phyloP scores from a whole-genome alignment of 2,888 invertebrate species.

The Neria commutata region DNA sequence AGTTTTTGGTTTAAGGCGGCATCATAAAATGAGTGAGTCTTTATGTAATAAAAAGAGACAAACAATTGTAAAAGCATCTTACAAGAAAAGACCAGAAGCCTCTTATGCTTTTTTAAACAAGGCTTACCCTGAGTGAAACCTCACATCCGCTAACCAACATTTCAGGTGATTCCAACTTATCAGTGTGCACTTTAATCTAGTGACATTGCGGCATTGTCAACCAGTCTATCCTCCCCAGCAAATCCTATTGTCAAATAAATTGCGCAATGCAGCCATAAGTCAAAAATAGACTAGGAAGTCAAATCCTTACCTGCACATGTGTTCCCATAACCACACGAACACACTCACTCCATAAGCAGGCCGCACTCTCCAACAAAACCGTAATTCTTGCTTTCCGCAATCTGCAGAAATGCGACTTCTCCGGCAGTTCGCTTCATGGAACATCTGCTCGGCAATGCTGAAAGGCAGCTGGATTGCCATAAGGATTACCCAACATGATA shows the following conservation, averaged over 20 bases:
- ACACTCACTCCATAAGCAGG: neutral
- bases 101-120: too few relatives aligned
- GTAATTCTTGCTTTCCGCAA: neutral
- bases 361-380: neutral
- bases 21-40: too few relatives aligned
- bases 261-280: neutral
- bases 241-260: neutral
- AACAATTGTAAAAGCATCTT: too few relatives aligned
- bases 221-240: too few relatives aligned
- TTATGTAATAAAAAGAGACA: too few relatives aligned
- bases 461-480: neutral
- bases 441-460: neutral
- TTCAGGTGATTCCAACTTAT: too few relatives aligned
- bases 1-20: too few relatives aligned
- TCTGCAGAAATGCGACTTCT: neutral
- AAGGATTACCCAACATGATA: neutral
- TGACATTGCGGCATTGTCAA: neutral
- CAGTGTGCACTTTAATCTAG: conserved; percentile 1
- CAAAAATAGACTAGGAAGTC: neutral
- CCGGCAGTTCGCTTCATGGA: neutral
- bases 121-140: too few relatives aligned
- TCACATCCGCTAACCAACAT: too few relatives aligned
- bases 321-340: too few relatives aligned
- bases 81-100: too few relatives aligned
- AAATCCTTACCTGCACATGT: neutral